Conservation (phyloP, 2,888 invertebrate genomes). For the Nezara viridula region DNA sequence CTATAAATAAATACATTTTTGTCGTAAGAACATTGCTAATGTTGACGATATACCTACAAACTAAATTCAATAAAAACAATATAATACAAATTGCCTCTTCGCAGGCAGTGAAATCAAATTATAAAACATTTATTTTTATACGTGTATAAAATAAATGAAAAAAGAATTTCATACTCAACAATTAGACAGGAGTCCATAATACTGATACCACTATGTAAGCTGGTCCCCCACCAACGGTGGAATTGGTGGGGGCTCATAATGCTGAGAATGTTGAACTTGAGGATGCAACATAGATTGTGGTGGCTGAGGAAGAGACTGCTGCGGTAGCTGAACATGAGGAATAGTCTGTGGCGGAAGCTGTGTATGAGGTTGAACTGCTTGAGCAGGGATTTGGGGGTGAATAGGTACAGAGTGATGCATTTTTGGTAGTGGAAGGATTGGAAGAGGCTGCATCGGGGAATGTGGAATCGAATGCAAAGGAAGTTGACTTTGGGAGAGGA, state of each 20-base stretch:
- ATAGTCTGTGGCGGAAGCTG: slow-evolving; percentile 9
- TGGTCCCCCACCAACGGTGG: slow-evolving; percentile 52
- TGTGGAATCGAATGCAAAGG: slow-evolving; percentile 17
- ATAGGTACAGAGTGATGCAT: slow-evolving; percentile 30
- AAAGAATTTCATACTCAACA: slow-evolving; percentile 10
- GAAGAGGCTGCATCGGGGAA: slow-evolving; percentile 12
- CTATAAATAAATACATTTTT: slow-evolving; percentile 56
- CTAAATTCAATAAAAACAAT: slow-evolving; percentile 58
- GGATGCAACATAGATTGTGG: slow-evolving; percentile 15
- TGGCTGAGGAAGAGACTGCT: slow-evolving; percentile 6
- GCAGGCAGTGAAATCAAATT: slow-evolving; percentile 56
- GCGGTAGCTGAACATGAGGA: neutral
- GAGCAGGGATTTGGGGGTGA: slow-evolving; percentile 22
- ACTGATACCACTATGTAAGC: slow-evolving; percentile 56
- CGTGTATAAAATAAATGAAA: slow-evolving; percentile 55
- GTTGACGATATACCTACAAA: slow-evolving; percentile 41
- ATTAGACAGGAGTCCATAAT: slow-evolving; percentile 50
- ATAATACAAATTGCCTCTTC: slow-evolving; percentile 58
- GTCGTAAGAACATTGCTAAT: slow-evolving; percentile 15
- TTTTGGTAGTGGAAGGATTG: slow-evolving; percentile 11
- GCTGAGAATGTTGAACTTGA: slow-evolving; percentile 37
- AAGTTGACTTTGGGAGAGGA: slow-evolving; percentile 5
- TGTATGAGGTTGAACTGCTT: neutral
- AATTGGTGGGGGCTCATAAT: slow-evolving; percentile 37
- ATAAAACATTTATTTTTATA: slow-evolving; percentile 47